Base-by-base conservation (phyloP, 2,113 vertebrate genomes). In the Leucoraja erinaceus region DNA sequence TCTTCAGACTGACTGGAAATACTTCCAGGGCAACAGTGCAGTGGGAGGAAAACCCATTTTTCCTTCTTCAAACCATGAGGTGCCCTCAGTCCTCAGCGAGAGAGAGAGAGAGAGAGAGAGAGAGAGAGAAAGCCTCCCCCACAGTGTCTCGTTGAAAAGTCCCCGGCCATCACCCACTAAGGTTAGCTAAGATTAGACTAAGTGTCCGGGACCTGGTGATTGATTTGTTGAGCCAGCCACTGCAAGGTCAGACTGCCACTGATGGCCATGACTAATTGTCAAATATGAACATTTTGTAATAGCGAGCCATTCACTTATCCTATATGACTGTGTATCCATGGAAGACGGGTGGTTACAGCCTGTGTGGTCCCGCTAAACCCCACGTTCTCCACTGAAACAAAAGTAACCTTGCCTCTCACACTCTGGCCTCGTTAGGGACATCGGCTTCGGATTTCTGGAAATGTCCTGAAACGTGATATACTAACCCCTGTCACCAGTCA, bases 221-320 rank as follows among this genome's bases (percentile, higher is more conserved):
- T 18, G 9, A 54, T 54, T 9, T 22, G 16, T 11, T 7, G 63
- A 70, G 61, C 18, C 33, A 38, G 88, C 31, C 0, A 20, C 6
- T 22, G 18, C 8, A 25, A 25, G 90, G 12, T 72, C 33, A 74
- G 22, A 12, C 22, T 54, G 12, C 90, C 68, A 72, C 70, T 91
- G 38, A 90, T 33, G 54, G 68, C 83, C 14, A 11, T 74, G 68
- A 91, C 66, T 72, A 91, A 70, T 72, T 74, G 90, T 28, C 38
- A 91, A 54, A 74, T 72, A 74, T 72, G 90, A 91, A 74, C 38
- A 91, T 91, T 74, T 54, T 91, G 90, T 68, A 33, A 91, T 22
- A 47, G 38, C 28, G 38, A 54, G 8, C 38, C 47, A 25, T 11
- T 28, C 25, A 91, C 10, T 84, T 25, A 59, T 72, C 70, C 18